Conservation (phyloP, 2,113 vertebrate species). For the Amblyornis subalaris region DNA sequence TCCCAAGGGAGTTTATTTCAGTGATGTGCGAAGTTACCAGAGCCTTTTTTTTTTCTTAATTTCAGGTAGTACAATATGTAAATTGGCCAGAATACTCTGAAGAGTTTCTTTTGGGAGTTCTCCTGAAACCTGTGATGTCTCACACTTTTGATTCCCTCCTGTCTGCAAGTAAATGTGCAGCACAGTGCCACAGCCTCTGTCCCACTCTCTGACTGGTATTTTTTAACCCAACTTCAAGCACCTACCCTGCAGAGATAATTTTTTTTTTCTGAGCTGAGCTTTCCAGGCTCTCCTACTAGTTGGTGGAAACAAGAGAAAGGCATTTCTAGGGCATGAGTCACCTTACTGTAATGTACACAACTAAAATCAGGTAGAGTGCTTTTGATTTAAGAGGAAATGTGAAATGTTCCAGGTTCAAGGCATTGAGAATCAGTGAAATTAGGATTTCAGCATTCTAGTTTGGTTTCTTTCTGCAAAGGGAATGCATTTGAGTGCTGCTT, state of each 20-base stretch:
- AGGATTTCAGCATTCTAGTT: background rate
- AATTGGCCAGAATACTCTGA: background rate
- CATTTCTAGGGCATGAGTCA: background rate
- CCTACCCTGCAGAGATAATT: background rate
- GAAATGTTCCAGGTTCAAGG: background rate
- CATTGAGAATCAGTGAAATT: background rate
- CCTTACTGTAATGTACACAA: background rate
- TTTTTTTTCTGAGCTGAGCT: background rate
- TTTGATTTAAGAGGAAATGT: background rate
- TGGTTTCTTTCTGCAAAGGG: background rate
- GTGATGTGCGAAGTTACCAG: background rate
- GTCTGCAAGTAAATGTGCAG: background rate
- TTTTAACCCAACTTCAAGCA: background rate
- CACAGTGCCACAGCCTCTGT: background rate
- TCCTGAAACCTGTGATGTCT: background rate
- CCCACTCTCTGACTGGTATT: background rate
- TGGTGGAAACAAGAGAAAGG: background rate
- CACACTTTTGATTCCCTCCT: background rate
- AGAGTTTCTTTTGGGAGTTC: background rate
- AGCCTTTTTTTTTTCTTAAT: background rate
- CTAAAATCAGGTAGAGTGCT: background rate
- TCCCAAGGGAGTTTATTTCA: background rate
- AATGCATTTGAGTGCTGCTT: background rate
- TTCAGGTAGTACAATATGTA: background rate
- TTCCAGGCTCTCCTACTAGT: background rate